Base-by-base conservation (phyloP, 2,113 vertebrate species). In the Crotalus viridis region DNA sequence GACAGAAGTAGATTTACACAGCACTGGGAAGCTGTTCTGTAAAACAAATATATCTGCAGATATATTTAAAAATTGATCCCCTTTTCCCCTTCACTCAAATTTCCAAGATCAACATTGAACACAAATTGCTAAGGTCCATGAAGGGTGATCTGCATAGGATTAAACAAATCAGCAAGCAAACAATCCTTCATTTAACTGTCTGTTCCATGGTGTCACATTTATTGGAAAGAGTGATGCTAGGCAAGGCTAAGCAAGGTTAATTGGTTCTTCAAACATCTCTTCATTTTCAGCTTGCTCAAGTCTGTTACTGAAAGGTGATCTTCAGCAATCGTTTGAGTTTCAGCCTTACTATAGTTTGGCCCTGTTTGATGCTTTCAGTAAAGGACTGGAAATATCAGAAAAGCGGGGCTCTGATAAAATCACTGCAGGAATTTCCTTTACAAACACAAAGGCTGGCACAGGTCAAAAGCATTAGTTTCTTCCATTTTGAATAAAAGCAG, bases 251-350 rank as follows among this genome's bases (percentile, higher is more conserved):
- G 4, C 12, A 39, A 24, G 26, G 39, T 91, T 94, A 81, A 64
- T n/a, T 52, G 24, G 52, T 55, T 24, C 0, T 26, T 52, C 0
- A 5, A 5, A 43, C 88, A 81, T 19, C 3, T 21, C 92, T 19
- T 52, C 69, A n/a, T 89, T 93, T 89, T 81, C 89, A 59, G 0
- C 85, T 33, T 91, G 10, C 91, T 52, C 88, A 81, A 52, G 28
- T 22, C 85, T 59, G 28, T 89, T 26, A 69, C 91, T 24, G 48
- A 54, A 59, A 1, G 55, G 43, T 69, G 74, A 85, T 90, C 85
- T 89, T 85, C 15, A 74, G 69, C 33, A 3, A 93, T 90, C 92
- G 6, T 93, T 7, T 17, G 56, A 54, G 94, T 94, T 96, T 92
- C 95, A 94, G 17, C 33, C 74, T 81, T 43, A 21, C 33, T 81